Percentiles rank a stretch among this genome's conserved stretches.
These are phyloP conservation scores for Biston betularia DNA, from an alignment of 2,888 invertebrate species.

Conservation along the genomic window DNA sequence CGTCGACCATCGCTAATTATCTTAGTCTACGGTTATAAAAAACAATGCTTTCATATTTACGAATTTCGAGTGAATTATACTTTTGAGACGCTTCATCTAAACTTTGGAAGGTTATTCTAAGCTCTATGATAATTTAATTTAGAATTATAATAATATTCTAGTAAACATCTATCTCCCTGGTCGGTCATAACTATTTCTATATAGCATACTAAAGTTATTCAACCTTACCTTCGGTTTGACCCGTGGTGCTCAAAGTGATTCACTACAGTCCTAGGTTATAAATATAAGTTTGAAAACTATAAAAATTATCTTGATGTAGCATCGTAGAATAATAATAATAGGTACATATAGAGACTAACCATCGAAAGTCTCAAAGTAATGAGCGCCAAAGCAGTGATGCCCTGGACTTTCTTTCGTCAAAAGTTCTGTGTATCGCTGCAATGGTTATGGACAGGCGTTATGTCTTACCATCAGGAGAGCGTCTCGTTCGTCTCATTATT, in stretches of 20 bases:
- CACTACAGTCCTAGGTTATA: neutral
- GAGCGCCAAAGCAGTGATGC: too few species aligned
- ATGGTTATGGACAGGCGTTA: too few species aligned
- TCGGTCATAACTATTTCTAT: neutral
- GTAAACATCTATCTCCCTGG: constrained; percentile 3
- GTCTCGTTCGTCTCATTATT: too few species aligned
- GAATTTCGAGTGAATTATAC: neutral
- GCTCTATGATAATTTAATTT: constrained; percentile 6
- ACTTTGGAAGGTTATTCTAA: neutral
- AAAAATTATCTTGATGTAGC: neutral
- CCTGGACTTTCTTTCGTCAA: too few species aligned
- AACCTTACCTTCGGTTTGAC: neutral
- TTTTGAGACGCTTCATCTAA: neutral
- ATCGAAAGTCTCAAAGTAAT: too few species aligned
- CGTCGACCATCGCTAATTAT: too few species aligned
- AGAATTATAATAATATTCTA: constrained; percentile 10
- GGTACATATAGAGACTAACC: too few species aligned
- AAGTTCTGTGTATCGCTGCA: too few species aligned
- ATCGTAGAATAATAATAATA: too few species aligned
- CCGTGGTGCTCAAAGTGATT: neutral
- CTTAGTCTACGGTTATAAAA: too few species aligned
- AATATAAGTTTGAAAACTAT: neutral
- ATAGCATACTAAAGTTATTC: constrained; percentile 1
- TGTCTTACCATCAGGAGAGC: too few species aligned
- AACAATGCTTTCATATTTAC: too few species aligned